phyloP scores from a whole-genome alignment of 2,888 invertebrate species.

The Schizaphis graminum region DNA sequence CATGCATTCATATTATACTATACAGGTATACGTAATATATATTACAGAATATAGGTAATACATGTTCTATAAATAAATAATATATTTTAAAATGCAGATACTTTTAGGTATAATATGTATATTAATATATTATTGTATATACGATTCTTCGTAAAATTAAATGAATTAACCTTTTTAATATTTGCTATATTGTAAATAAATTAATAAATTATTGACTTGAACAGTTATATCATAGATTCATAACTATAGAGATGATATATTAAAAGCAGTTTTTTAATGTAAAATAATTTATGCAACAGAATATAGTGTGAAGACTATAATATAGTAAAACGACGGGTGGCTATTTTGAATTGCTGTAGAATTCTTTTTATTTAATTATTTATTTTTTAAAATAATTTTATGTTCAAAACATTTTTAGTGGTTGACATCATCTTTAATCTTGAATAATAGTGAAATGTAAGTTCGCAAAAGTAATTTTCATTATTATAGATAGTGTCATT shows the following conservation, averaged over 20 bases:
- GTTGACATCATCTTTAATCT: background rate
- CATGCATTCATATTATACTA: background rate
- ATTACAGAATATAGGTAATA: background rate
- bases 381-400: background rate
- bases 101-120: background rate
- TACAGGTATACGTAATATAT: slow-evolving; percentile 8
- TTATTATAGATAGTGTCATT: background rate
- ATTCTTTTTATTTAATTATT: slow-evolving; percentile 14
- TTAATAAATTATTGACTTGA: background rate
- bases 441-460: background rate
- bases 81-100: background rate
- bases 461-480: background rate
- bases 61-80: background rate
- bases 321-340: slow-evolving; percentile 35
- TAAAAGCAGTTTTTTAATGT: background rate
- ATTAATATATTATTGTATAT: background rate
- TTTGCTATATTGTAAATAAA: slow-evolving; percentile 1
- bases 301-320: background rate
- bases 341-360: background rate
- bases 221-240: background rate
- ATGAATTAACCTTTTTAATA: background rate
- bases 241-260: slow-evolving; percentile 1
- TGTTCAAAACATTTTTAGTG: slow-evolving; percentile 25
- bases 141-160: background rate
- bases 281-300: slow-evolving; percentile 19